phyloP scores from a whole-genome alignment of 2,113 vertebrate species.

The Tringa solitaria region DNA sequence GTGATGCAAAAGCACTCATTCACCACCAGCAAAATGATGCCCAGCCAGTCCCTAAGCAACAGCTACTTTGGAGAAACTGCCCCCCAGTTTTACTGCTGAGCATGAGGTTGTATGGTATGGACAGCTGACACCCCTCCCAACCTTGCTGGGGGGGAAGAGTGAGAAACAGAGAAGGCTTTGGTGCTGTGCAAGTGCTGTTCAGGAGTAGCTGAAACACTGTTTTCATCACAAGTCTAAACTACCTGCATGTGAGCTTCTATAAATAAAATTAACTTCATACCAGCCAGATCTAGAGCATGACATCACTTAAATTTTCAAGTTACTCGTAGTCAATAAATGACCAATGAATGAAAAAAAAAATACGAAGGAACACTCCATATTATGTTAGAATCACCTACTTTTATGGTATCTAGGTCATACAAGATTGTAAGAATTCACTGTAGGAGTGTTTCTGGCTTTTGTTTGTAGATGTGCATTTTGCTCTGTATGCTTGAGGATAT shows the following conservation, averaged over 20 bases:
- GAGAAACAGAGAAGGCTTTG: background rate
- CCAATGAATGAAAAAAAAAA: background rate
- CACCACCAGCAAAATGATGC: background rate
- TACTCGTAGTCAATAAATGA: background rate
- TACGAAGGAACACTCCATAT: background rate
- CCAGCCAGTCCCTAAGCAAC: background rate
- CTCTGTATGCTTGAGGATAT: background rate
- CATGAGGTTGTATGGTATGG: too few species aligned
- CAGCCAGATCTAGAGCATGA: background rate
- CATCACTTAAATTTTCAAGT: background rate
- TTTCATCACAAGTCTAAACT: background rate
- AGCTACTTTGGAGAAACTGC: background rate
- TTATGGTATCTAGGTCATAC: rapidly evolving
- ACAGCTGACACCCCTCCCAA: background rate
- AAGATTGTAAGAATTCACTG: background rate
- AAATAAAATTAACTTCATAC: background rate
- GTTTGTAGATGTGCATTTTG: background rate
- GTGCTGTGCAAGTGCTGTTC: background rate
- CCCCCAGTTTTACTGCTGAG: background rate
- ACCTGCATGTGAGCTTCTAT: background rate
- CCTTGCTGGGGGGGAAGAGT: background rate
- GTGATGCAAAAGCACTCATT: background rate
- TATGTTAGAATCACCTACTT: background rate
- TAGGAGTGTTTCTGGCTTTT: background rate
- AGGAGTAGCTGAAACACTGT: background rate